Evolutionary conservation across 1,140 invertebrate species (phyloP).

Genomic region (Venturia canescens): DNA sequence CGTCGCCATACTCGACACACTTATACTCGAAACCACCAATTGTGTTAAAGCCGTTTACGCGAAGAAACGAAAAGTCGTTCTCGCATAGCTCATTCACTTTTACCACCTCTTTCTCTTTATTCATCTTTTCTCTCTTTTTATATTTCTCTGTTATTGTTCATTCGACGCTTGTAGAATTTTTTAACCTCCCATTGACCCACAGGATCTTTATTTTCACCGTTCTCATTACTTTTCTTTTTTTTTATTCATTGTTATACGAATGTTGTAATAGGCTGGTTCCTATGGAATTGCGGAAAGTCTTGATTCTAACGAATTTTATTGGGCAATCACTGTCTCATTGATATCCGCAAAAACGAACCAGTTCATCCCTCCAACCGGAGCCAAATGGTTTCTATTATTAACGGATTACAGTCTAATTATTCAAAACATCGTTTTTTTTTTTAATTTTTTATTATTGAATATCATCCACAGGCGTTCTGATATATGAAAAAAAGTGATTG

Average conservation of each 20-base stretch:
- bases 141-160: slow-evolving; percentile 10
- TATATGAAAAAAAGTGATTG: background rate
- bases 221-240: slow-evolving; percentile 78
- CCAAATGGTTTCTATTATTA: too few relatives aligned
- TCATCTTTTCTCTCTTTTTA: background rate
- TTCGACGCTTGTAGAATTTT: slow-evolving; percentile 29
- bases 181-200: too few relatives aligned
- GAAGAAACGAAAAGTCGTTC: slow-evolving; percentile 68
- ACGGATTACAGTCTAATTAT: too few relatives aligned
- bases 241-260: slow-evolving; percentile 73
- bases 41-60: slow-evolving; percentile 70
- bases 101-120: background rate
- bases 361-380: too few relatives aligned
- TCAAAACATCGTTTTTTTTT: too few relatives aligned
- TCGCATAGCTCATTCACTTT: slow-evolving; percentile 85
- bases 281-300: slow-evolving; percentile 47
- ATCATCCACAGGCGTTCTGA: too few relatives aligned
- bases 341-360: too few relatives aligned
- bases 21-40: slow-evolving; percentile 80
- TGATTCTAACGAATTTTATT: slow-evolving; percentile 5
- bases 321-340: background rate
- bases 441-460: too few relatives aligned
- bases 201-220: background rate
- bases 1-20: slow-evolving; percentile 80
- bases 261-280: slow-evolving; percentile 70